Evolutionary conservation across 2,113 vertebrate genomes (phyloP).

Genomic region (Sphaerodactylus townsendi): DNA sequence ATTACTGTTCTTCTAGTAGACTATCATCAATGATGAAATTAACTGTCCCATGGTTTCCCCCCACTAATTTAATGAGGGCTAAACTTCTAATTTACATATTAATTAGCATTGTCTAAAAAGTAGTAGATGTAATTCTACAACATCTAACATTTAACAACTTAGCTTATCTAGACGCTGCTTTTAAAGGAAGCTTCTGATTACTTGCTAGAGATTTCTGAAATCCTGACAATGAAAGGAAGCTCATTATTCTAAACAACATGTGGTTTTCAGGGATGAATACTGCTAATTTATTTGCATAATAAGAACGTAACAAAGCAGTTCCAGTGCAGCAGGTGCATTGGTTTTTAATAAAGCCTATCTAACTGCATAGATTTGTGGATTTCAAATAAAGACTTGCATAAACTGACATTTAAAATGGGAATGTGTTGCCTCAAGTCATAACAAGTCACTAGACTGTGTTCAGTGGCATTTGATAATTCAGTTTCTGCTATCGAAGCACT

Average conservation of each 20-base stretch:
- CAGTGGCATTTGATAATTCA: constrained; percentile 69
- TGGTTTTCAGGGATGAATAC: constrained; percentile 50
- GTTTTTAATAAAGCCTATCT: constrained; percentile 45
- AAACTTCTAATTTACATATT: constrained; percentile 73
- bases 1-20: constrained; percentile 54
- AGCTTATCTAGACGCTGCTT: constrained; percentile 58
- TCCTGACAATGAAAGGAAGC: constrained; percentile 53
- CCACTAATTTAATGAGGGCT: constrained; percentile 59
- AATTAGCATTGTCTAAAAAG: constrained; percentile 66
- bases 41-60: constrained; percentile 46
- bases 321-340: constrained; percentile 27
- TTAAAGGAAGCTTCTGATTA: constrained; percentile 50
- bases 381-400: constrained; percentile 58
- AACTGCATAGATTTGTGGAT: constrained; percentile 38
- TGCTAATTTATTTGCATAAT: constrained; percentile 51
- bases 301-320: constrained; percentile 34
- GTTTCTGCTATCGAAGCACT: constrained; percentile 34
- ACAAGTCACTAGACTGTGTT: constrained; percentile 42
- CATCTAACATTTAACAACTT: constrained; percentile 64
- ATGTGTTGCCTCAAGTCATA: constrained; percentile 53
- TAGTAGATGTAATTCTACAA: constrained; percentile 58
- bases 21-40: constrained; percentile 70
- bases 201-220: constrained; percentile 44
- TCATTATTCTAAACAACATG: constrained; percentile 55
- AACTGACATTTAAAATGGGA: constrained; percentile 72